Base-by-base conservation (phyloP, 2,113 vertebrate genomes). In the Lamprotornis superbus region DNA sequence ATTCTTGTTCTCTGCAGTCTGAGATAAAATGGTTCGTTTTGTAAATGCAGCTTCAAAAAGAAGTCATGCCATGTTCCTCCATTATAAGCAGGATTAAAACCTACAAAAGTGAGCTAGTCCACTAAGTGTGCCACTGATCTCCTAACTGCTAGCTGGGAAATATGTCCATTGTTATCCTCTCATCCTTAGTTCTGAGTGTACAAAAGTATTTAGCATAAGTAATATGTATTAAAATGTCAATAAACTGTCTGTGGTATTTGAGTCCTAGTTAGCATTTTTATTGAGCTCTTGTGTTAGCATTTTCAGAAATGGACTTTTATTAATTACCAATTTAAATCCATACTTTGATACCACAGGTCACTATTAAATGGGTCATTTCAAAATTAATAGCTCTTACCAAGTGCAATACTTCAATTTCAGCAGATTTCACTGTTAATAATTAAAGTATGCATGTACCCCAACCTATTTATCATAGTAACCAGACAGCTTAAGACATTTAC, bases 251-350 rank as follows among this genome's bases (percentile, higher is more conserved):
- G 63, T 97, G 96, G 46, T 97, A 97, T 98, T 98, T 97, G 94
- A 98, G 90, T 97, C 42, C 94, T 98, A 97, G 91, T 98, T 98
- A 98, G 96, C 98, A 98, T 98, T 98, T 98, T 98, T 98, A 98
- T 98, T 98, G 97, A 98, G 97, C 93, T 97, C 84, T 95, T 94
- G 70, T 94, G 95, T 97, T 98, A 98, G 91, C 97, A 97, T 98
- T 98, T 98, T 97, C 95, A 95, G 95, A 98, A 97, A 98, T 69
- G n/a, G 94, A 95, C 95, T 97, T 71, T 96, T 98, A 98, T 98
- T 98, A 98, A 98, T 98, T 98, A 98, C 91, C 94, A 97, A 98
- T 98, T 98, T 98, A 98, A 98, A 98, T 97, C 97, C 94, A 97
- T 97, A 97, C 90, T 98, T 98, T 97, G 96, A 96, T 98, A 97